These are phyloP conservation scores for Triplophysa rosa DNA, from an alignment of 2,113 vertebrate species.

Conservation along the genomic window DNA sequence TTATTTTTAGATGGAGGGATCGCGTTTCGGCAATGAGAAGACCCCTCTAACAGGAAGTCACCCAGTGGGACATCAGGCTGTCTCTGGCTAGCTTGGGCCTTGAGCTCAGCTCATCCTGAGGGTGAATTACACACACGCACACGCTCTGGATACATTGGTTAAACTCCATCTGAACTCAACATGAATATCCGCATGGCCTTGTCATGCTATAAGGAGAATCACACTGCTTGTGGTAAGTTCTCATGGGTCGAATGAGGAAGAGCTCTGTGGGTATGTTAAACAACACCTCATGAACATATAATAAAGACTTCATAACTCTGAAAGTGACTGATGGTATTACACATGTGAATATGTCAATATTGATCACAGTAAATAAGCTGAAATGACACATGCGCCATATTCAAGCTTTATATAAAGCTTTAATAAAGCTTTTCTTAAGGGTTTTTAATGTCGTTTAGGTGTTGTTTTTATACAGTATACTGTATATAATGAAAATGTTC, in stretches of 20 bases:
- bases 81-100: not conserved
- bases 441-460: too few species aligned
- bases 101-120: slow-evolving; percentile 31
- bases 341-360: slow-evolving; percentile 19
- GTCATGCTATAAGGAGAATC: slow-evolving; percentile 34
- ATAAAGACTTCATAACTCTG: slow-evolving; percentile 23
- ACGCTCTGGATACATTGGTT: slow-evolving; percentile 33
- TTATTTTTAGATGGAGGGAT: slow-evolving; percentile 72
- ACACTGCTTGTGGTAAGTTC: slow-evolving; percentile 30
- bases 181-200: slow-evolving; percentile 39
- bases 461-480: too few species aligned
- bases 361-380: slow-evolving; percentile 9
- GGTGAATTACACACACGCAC: slow-evolving; percentile 25
- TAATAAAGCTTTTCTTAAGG: too few species aligned
- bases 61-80: slow-evolving; percentile 56
- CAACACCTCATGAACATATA: slow-evolving; percentile 43
- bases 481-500: too few species aligned
- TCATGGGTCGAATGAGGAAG: slow-evolving; percentile 22
- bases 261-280: slow-evolving; percentile 44
- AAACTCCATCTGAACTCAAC: slow-evolving; percentile 48
- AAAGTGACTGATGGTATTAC: slow-evolving; percentile 23
- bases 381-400: not conserved
- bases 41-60: slow-evolving; percentile 73
- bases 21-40: slow-evolving; percentile 66
- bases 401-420: too few species aligned